Base-by-base conservation (phyloP, 2,888 invertebrate species). In the Lithosia quadra region DNA sequence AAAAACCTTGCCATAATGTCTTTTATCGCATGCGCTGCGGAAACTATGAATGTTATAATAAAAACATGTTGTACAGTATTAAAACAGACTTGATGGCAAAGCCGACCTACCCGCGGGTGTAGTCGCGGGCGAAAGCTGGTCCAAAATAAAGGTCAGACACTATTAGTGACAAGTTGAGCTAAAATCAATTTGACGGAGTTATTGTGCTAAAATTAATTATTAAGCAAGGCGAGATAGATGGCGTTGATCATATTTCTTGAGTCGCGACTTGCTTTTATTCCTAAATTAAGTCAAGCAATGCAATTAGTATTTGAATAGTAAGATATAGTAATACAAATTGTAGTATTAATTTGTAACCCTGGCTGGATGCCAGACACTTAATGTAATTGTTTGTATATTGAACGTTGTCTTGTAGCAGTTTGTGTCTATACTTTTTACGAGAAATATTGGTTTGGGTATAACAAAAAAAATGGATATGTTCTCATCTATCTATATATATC, bases 331-430 rank as follows among this genome's bases (percentile, higher is more conserved):
- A 79, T 69, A 73, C 69, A 74, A 84, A 82, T 81, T 80, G 66
- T 65, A 74, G 75, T 68, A 75, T 70, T 77, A 71, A 75, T 68
- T 59, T 33, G 55, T 60, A n/a, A 53, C 1, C 15, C 68, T 85
- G 85, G 84, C 81, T 57, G 22, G 0, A 7, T 18, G 79, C 86
- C 86, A 86, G 79, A 70, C 76, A 73, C 81, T 84, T 85, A 84
- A 85, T 83, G 79, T 86, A 80, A 86, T 86, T 86, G 86, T 85
- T 84, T 79, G 75, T 81, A 69, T 81, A 83, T 83, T 72, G 75
- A 65, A 75, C 71, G 72, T 65, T 81, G 75, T 76, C 73, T 73
- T 78, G 73, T 76, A 69, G 58, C 28, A 49, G 49, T 49, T 49
- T 43, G 18, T n/a, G 15, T n/a, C 67, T 22, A 36, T 64, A 67